Evolutionary conservation across 2,888 invertebrate species (phyloP).

Genomic region (Orchesella flavescens): DNA sequence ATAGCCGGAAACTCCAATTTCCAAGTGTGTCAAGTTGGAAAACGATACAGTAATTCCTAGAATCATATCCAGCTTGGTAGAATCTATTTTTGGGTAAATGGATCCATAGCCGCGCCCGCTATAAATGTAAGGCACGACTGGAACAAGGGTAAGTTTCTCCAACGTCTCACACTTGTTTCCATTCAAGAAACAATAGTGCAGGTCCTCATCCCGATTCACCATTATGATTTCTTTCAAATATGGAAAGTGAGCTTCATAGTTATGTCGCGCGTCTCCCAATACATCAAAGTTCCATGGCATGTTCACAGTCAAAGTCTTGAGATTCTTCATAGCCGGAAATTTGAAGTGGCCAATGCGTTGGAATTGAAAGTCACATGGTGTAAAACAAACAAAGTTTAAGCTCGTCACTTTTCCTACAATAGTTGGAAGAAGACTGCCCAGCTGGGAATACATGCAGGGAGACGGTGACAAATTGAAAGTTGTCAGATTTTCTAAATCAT

Average conservation of each 20-base stretch:
- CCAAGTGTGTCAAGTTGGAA: slow-evolving; percentile 32
- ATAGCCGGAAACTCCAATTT: background rate
- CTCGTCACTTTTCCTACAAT: background rate
- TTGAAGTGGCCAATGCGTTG: background rate
- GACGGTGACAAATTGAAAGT: slow-evolving; percentile 30
- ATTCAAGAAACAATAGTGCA: background rate
- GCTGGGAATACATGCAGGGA: slow-evolving; percentile 15
- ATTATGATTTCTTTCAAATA: slow-evolving; percentile 9
- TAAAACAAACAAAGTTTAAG: slow-evolving; percentile 21
- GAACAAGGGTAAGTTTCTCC: slow-evolving; percentile 4
- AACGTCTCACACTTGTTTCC: background rate
- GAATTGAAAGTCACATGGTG: slow-evolving; percentile 9
- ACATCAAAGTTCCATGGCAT: slow-evolving; percentile 17
- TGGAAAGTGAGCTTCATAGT: slow-evolving; percentile 3
- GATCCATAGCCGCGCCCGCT: background rate
- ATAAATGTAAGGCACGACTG: background rate
- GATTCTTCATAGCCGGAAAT: background rate
- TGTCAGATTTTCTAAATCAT: slow-evolving; percentile 16
- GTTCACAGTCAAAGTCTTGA: slow-evolving; percentile 10
- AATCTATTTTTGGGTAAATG: slow-evolving; percentile 14
- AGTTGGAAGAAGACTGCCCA: background rate
- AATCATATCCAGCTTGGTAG: background rate
- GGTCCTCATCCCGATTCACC: background rate
- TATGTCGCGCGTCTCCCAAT: background rate
- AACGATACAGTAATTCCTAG: background rate